phyloP scores from a whole-genome alignment of 2,888 invertebrate genomes.

The Mimas tiliae region DNA sequence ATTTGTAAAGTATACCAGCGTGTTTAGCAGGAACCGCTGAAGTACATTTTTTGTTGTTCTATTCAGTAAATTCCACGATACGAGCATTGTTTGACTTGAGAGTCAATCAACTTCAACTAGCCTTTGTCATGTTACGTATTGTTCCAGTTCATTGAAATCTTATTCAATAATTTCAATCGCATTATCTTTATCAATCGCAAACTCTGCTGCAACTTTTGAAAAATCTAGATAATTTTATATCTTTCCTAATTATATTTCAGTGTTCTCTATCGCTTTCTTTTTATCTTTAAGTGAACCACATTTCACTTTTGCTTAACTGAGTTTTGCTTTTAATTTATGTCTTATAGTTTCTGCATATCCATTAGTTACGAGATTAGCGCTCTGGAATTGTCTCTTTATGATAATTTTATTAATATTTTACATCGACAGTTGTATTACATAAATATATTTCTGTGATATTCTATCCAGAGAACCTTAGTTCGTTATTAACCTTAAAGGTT shows the following conservation, averaged over 20 bases:
- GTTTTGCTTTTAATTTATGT: background rate
- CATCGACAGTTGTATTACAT: too few species aligned
- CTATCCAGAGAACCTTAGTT: too few species aligned
- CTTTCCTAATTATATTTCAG: background rate
- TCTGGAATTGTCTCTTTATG: background rate
- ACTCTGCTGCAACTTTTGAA: background rate
- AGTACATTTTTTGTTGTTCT: background rate
- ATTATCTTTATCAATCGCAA: background rate
- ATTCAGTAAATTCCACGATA: slow-evolving; percentile 1
- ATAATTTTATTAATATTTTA: background rate
- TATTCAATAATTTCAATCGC: background rate
- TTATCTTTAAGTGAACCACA: background rate
- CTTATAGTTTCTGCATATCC: background rate
- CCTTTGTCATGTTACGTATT: slow-evolving; percentile 10
- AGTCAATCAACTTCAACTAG: background rate
- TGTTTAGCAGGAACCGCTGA: background rate
- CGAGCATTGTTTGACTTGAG: background rate
- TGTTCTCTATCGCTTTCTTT: too few species aligned
- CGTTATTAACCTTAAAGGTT: too few species aligned
- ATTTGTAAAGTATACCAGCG: background rate
- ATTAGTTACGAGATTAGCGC: too few species aligned
- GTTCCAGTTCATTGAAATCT: slow-evolving; percentile 1
- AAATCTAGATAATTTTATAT: background rate
- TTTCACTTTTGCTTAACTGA: background rate
- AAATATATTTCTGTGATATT: too few species aligned